A percentile compares a stretch with the other conserved stretches of the same genome.
phyloP scores from a whole-genome alignment of 53 echinoderm and acorn worm genomes.

The Mesocentrotus franciscanus region DNA sequence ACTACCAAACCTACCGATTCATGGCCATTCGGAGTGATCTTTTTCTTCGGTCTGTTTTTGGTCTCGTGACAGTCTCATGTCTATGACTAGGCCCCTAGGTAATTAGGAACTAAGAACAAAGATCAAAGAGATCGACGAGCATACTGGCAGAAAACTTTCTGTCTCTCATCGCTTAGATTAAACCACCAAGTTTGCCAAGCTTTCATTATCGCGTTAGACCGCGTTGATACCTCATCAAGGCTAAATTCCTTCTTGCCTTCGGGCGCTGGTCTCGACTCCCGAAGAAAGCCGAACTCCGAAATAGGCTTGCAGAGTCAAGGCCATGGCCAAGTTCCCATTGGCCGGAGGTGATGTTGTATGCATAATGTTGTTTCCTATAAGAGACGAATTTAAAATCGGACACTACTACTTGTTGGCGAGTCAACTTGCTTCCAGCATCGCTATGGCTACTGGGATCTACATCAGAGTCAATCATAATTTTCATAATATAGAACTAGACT shows the following conservation, averaged over 20 bases:
- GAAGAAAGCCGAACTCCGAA: not conserved
- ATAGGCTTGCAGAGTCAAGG: slow-evolving; percentile 34
- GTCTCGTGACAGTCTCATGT: no score
- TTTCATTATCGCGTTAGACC: not conserved
- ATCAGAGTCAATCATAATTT: not conserved
- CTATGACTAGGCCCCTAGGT: no score
- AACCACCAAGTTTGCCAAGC: not conserved
- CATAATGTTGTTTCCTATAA: no score
- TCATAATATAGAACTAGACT: no score
- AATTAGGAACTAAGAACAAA: no score
- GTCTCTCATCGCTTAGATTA: not conserved
- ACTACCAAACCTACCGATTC: no score
- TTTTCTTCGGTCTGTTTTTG: no score
- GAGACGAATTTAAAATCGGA: not conserved
- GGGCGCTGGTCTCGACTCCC: slow-evolving; percentile 11
- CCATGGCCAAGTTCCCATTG: not conserved
- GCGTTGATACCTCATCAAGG: not conserved
- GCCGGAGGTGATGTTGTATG: not conserved
- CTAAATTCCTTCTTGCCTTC: not conserved
- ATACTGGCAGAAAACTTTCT: not conserved
- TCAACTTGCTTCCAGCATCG: not conserved
- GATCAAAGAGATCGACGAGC: not conserved
- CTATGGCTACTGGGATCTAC: not conserved
- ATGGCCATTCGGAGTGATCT: no score
- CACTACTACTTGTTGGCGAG: not conserved